Evolutionary conservation across 2,797 vertebrate genomes (phyloP).

Genomic region (Sebastes taczanowskii): DNA sequence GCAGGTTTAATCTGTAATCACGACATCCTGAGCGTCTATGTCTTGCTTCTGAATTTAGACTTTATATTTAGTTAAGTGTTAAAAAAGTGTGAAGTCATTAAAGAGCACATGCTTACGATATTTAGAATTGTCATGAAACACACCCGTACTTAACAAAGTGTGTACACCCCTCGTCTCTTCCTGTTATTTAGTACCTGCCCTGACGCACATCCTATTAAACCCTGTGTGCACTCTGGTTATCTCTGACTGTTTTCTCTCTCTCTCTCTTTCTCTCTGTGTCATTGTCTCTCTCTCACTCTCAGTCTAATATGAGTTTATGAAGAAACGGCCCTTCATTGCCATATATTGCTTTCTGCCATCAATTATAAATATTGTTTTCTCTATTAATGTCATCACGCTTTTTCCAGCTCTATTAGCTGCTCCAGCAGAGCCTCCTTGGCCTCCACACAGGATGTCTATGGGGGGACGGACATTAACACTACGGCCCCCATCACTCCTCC

Average conservation of each 20-base stretch:
- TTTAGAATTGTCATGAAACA: slow-evolving; percentile 72
- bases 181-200: slow-evolving; percentile 88
- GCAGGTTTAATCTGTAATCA: not conserved
- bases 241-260: slow-evolving; percentile 36
- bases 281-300: not conserved
- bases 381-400: not conserved
- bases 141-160: slow-evolving; percentile 79
- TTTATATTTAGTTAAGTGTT: not conserved
- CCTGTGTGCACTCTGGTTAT: slow-evolving; percentile 74
- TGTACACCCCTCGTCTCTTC: slow-evolving; percentile 82
- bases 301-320: not conserved
- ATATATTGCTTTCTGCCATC: not conserved
- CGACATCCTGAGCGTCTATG: not conserved
- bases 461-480: slow-evolving; percentile 68
- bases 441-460: slow-evolving; percentile 68
- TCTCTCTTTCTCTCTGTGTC: not conserved
- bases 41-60: not conserved
- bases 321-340: not conserved
- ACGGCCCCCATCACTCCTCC: slow-evolving; percentile 57
- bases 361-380: not conserved
- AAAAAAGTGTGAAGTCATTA: slow-evolving; percentile 13
- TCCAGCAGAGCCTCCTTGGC: slow-evolving; percentile 48
- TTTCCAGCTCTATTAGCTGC: slow-evolving; percentile 56
- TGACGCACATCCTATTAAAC: slow-evolving; percentile 85
- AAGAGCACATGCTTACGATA: slow-evolving; percentile 33